Conservation (phyloP, 2,797 vertebrate genomes). For the Cyprinella venusta region DNA sequence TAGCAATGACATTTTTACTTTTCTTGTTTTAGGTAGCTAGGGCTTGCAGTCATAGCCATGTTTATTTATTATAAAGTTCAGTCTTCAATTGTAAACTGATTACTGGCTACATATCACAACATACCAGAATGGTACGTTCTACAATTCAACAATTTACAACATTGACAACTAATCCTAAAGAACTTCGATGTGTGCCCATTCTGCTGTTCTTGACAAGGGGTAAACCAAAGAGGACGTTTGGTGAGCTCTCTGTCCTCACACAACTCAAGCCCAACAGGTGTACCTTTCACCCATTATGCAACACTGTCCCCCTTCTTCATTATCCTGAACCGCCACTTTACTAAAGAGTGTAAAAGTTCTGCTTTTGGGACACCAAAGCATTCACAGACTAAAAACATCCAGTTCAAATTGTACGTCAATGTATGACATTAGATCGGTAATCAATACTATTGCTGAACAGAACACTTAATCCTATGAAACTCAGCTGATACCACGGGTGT, state of each 20-base stretch:
- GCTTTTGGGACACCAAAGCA: neutral
- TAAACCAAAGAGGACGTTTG: conserved; percentile 9
- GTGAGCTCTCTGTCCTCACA: conserved; percentile 17
- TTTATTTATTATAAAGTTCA: neutral
- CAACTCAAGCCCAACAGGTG: conserved; percentile 49
- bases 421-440: neutral
- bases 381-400: neutral
- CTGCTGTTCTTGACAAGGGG: conserved; percentile 3
- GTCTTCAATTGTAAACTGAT: neutral
- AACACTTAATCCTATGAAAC: conserved; percentile 38
- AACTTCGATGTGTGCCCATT: neutral
- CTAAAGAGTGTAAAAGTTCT: neutral
- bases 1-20: neutral
- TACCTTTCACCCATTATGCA: conserved; percentile 33
- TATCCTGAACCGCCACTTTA: neutral
- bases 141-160: conserved; percentile 14
- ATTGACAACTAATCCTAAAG: conserved; percentile 17
- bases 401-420: neutral
- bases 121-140: neutral
- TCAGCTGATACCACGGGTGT: conserved; percentile 21
- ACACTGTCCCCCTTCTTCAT: neutral
- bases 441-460: conserved; percentile 6
- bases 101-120: neutral
- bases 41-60: neutral
- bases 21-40: neutral